Evolutionary conservation across 2,797 vertebrate genomes (phyloP).

Genomic region (Clarias laeviceps): DNA sequence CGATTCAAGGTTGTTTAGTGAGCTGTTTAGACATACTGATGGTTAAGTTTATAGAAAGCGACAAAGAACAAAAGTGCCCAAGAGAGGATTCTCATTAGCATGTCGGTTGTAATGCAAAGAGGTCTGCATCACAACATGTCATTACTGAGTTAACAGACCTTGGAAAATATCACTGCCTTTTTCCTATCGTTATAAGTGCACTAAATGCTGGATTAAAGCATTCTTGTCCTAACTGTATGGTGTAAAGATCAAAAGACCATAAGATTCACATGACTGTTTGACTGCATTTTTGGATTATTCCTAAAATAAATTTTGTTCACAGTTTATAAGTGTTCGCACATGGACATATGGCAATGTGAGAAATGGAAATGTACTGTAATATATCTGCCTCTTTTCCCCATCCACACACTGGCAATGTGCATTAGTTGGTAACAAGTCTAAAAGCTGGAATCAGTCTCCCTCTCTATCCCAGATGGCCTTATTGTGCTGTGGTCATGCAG

Average conservation of each 20-base stretch:
- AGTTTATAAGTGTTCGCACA: slow-evolving; percentile 15
- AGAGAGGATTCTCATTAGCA: slow-evolving; percentile 36
- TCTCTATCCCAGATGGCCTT: slow-evolving; percentile 31
- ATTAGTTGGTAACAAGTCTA: neutral
- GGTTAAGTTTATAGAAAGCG: slow-evolving; percentile 29
- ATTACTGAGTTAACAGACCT: slow-evolving; percentile 44
- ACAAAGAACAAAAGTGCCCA: slow-evolving; percentile 19
- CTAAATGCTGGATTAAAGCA: slow-evolving; percentile 29
- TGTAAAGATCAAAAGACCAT: slow-evolving; percentile 2
- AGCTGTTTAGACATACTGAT: slow-evolving; percentile 1
- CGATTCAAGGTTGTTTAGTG: slow-evolving; percentile 34
- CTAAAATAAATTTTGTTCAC: slow-evolving; percentile 21
- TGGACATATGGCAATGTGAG: slow-evolving; percentile 10
- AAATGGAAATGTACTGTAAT: neutral
- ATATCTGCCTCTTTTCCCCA: slow-evolving; percentile 2
- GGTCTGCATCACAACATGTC: slow-evolving; percentile 24
- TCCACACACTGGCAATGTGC: neutral
- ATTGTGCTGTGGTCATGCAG: slow-evolving; percentile 54
- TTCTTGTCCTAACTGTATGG: neutral
- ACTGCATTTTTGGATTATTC: neutral
- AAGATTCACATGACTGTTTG: slow-evolving; percentile 1
- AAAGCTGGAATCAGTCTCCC: neutral
- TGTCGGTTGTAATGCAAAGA: slow-evolving; percentile 25
- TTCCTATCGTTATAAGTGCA: neutral
- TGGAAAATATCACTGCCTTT: slow-evolving; percentile 33